Evolutionary conservation across 1,140 invertebrate species (phyloP).

Genomic region (Drosophila mojavensis): DNA sequence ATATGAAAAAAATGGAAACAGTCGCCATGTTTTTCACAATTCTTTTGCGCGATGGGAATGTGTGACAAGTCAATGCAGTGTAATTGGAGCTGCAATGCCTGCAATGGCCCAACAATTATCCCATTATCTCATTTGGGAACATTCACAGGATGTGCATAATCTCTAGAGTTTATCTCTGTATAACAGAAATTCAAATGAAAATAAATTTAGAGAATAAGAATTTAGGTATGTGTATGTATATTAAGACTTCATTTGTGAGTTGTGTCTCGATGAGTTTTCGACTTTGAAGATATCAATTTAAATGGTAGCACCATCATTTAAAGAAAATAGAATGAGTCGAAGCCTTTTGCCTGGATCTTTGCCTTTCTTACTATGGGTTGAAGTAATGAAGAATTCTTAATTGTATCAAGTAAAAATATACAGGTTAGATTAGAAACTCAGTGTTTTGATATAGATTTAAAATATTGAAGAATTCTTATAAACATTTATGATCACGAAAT

Average conservation of each 20-base stretch:
- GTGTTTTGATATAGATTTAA: too few relatives aligned
- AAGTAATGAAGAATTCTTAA: too few relatives aligned
- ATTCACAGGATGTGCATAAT: conserved; percentile 31
- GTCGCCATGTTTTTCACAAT: conserved; percentile 56
- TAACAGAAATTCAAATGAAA: background rate
- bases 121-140: conserved; percentile 22
- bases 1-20: conserved; percentile 23
- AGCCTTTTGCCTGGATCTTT: too few relatives aligned
- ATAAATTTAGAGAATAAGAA: background rate
- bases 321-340: too few relatives aligned
- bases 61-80: conserved; percentile 35
- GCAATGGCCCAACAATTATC: conserved; percentile 44
- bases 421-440: too few relatives aligned
- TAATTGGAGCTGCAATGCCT: conserved; percentile 64
- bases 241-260: background rate
- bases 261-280: background rate
- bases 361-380: too few relatives aligned
- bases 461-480: too few relatives aligned
- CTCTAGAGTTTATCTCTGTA: conserved; percentile 21
- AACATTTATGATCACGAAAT: too few relatives aligned
- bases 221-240: background rate
- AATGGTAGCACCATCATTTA: too few relatives aligned
- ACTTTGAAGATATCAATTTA: background rate
- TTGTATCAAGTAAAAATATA: too few relatives aligned
- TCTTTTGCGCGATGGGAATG: background rate